Conservation (phyloP, 1,140 invertebrate genomes). For the Drosophila pachea region DNA sequence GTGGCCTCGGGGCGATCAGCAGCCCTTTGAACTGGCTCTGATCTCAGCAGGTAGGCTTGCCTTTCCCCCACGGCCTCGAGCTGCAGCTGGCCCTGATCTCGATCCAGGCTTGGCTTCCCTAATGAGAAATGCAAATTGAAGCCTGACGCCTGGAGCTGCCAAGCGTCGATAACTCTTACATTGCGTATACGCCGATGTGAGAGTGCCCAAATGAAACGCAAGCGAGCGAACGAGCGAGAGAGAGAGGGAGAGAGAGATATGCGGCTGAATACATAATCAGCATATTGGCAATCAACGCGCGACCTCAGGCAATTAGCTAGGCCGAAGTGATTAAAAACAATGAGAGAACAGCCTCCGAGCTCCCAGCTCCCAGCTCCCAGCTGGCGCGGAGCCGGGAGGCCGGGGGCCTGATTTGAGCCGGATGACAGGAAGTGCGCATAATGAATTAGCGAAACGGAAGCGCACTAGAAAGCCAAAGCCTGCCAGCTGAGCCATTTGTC, state of each 20-base stretch:
- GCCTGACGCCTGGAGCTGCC: constrained; percentile 2
- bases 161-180: constrained; percentile 51
- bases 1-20: no score
- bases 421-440: constrained; percentile 73
- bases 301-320: constrained; percentile 36
- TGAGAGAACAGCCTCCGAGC: no score
- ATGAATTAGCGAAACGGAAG: constrained; percentile 70
- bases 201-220: no score
- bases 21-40: no score
- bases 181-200: constrained; percentile 27
- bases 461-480: constrained; percentile 50
- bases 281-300: constrained; percentile 59
- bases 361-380: no score
- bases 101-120: constrained; percentile 1
- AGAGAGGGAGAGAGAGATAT: no score
- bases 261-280: constrained; percentile 32
- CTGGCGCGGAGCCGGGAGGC: no score
- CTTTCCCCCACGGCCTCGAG: no score
- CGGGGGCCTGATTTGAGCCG: constrained; percentile 33
- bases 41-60: no score
- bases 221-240: no score
- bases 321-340: constrained; percentile 74
- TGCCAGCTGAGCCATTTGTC: constrained; percentile 15
- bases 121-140: constrained; percentile 32
- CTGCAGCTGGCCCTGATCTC: neutral